Conservation (phyloP, 2,797 vertebrate species). For the Sebastiscus tertius region DNA sequence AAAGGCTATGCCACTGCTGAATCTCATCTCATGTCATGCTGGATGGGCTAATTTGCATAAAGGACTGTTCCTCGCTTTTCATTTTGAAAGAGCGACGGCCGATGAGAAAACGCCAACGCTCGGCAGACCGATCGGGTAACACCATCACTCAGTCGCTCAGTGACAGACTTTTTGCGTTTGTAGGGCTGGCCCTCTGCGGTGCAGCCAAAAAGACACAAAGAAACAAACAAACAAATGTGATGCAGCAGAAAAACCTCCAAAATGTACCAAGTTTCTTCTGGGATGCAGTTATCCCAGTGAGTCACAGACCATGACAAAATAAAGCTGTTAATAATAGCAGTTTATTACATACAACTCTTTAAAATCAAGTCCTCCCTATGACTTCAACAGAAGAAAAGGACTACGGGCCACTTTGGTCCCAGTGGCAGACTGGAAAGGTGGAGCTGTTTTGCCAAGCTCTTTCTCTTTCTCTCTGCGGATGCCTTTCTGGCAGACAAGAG, state of each 20-base stretch:
- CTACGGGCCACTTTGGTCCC: conserved; percentile 11
- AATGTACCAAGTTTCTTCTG: background rate
- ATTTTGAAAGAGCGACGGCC: no score
- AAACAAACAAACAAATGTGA: background rate
- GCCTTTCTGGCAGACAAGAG: conserved; percentile 51
- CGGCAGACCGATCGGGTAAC: no score
- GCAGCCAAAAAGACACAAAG: background rate
- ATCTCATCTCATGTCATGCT: accelerated
- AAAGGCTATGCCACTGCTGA: no score
- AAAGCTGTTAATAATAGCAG: background rate
- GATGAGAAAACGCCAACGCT: no score
- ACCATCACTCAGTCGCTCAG: no score
- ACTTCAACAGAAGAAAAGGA: background rate
- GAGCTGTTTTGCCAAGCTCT: conserved; percentile 52
- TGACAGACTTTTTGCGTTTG: no score
- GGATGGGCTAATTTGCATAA: no score
- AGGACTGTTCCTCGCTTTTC: no score
- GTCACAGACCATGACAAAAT: background rate
- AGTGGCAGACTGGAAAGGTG: conserved; percentile 52
- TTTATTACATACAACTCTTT: background rate
- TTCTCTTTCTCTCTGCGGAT: conserved; percentile 27
- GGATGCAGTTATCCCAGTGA: background rate
- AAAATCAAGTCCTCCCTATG: background rate
- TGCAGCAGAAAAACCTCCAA: background rate
- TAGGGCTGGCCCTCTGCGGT: background rate